Evolutionary conservation across 92 coral and sea anemone genomes (phyloP).

Genomic region (Bergia puertoricense): DNA sequence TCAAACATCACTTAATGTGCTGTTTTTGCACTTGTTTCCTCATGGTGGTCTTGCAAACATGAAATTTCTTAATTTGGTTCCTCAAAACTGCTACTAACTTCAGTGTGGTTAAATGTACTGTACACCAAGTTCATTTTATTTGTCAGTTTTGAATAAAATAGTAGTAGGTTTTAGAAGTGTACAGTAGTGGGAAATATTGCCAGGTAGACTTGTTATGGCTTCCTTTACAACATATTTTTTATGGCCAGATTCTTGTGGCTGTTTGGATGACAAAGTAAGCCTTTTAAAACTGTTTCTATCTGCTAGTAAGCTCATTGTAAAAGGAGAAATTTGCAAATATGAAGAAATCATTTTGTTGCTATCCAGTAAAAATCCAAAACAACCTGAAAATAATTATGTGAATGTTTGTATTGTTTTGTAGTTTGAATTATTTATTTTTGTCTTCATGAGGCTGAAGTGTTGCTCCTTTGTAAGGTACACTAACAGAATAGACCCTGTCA

Average conservation of each 20-base stretch:
- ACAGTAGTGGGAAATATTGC: background rate
- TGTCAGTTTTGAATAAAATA: background rate
- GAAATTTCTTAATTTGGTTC: no score
- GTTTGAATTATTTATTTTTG: background rate
- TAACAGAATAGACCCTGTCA: no score
- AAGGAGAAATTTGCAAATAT: conserved; percentile 12
- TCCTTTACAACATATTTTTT: background rate
- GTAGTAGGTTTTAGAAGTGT: no score
- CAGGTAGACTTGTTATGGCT: background rate
- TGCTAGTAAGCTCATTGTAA: background rate
- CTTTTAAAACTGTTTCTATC: background rate
- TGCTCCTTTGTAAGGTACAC: background rate
- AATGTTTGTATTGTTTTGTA: background rate
- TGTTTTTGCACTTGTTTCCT: no score
- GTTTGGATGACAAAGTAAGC: background rate
- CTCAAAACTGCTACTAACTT: no score
- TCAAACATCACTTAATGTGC: no score
- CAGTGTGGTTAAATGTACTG: no score
- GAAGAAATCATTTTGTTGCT: background rate
- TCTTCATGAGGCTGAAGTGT: background rate
- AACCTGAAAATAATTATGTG: background rate
- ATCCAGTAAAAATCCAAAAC: background rate
- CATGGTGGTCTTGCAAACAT: background rate
- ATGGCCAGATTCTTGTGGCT: conserved; percentile 1
- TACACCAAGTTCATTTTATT: background rate